These are phyloP conservation scores for Meteorus sp. DNA, from an alignment of 1,140 invertebrate species.

Conservation along the genomic window DNA sequence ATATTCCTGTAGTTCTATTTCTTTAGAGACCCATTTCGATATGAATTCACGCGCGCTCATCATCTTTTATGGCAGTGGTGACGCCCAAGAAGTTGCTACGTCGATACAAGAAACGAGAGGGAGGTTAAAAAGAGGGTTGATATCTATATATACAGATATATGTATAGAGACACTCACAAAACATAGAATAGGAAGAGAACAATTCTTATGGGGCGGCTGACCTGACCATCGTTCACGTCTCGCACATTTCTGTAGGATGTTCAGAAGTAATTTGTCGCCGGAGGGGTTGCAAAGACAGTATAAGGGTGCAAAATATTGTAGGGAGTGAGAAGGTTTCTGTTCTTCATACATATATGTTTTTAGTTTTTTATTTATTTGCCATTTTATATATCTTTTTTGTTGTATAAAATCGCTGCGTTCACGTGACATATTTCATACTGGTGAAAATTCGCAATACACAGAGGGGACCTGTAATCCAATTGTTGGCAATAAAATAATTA, in stretches of 20 bases:
- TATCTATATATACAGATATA: too few species aligned
- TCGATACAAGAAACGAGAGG: constrained; percentile 22
- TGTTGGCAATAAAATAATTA: constrained; percentile 27
- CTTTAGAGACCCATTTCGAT: constrained; percentile 14
- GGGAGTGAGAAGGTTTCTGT: constrained; percentile 7
- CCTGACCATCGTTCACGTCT: constrained; percentile 29
- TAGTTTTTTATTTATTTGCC: neutral
- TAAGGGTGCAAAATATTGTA: neutral
- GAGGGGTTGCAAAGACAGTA: constrained; percentile 16
- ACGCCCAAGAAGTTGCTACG: constrained; percentile 23
- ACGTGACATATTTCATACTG: neutral
- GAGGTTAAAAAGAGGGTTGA: constrained; percentile 1
- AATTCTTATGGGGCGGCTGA: neutral
- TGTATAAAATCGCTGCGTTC: too few species aligned
- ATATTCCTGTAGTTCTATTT: constrained; percentile 15
- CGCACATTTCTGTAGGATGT: constrained; percentile 15
- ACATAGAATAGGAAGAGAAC: constrained; percentile 14
- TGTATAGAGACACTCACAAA: constrained; percentile 1
- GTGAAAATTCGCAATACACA: constrained; percentile 9
- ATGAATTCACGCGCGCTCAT: constrained; percentile 22
- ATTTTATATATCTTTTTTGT: neutral
- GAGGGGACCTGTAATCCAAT: constrained; percentile 25
- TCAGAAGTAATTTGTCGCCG: constrained; percentile 33
- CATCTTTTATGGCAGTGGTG: constrained; percentile 19
- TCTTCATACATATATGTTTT: neutral